Conservation (phyloP, 2,113 vertebrate species). For the Pleuronectes platessa region DNA sequence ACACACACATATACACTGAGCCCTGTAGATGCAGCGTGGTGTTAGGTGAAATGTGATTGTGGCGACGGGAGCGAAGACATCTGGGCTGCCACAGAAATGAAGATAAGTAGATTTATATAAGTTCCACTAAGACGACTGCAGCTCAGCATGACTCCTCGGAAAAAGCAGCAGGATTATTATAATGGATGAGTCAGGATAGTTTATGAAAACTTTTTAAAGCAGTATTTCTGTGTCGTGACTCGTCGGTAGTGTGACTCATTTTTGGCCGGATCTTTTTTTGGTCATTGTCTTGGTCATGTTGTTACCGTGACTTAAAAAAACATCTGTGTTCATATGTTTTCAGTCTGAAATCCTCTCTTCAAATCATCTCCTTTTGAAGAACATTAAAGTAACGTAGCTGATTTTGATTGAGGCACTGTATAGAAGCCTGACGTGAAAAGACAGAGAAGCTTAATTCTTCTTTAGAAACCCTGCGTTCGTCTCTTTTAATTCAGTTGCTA, state of each 20-base stretch:
- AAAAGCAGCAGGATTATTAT: background rate
- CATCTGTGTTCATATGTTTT: conserved; percentile 1
- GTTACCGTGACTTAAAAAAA: background rate
- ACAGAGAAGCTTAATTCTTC: background rate
- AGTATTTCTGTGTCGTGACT: conserved; percentile 28
- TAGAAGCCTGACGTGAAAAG: background rate
- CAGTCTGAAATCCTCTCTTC: background rate
- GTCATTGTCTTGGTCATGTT: background rate
- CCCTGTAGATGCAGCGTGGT: background rate
- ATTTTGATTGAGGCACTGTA: conserved; percentile 6
- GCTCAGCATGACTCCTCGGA: conserved; percentile 19
- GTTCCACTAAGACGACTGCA: conserved; percentile 5
- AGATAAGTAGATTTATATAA: conserved; percentile 44
- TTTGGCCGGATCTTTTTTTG: conserved; percentile 13
- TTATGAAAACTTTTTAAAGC: conserved; percentile 14
- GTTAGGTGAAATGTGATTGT: conserved; percentile 19
- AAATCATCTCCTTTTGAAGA: background rate
- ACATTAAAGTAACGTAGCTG: background rate
- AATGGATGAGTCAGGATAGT: conserved; percentile 20
- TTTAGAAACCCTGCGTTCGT: conserved; percentile 4
- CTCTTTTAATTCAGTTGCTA: background rate
- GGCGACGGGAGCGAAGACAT: conserved; percentile 17
- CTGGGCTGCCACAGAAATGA: conserved; percentile 12
- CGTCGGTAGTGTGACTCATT: conserved; percentile 35
- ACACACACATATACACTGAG: background rate